Conservation (phyloP, 30 jellyfish, hydroid and myxozoan species). For the Aurelia aurita complex sp. Pacific region DNA sequence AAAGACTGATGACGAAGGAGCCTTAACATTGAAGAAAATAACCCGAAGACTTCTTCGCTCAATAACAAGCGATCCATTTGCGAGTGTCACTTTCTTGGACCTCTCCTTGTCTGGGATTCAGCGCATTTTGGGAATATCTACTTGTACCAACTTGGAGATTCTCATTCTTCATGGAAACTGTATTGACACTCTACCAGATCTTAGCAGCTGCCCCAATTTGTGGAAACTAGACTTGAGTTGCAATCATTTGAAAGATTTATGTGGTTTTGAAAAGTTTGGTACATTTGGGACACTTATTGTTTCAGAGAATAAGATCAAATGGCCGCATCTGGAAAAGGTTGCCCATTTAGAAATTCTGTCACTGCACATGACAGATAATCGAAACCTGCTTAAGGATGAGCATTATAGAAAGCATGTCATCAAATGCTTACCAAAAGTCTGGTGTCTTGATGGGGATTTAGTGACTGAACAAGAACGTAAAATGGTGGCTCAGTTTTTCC, state of each 20-base stretch:
- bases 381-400: slow-evolving; percentile 19
- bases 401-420: slow-evolving; percentile 61
- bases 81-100: slow-evolving; percentile 52
- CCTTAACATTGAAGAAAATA: slow-evolving; percentile 6
- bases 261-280: slow-evolving; percentile 43
- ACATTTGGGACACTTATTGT: slow-evolving; percentile 49
- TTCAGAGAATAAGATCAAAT: slow-evolving; percentile 32
- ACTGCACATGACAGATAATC: slow-evolving; percentile 20
- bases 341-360: slow-evolving; percentile 39
- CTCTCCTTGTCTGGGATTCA: slow-evolving; percentile 45
- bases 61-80: slow-evolving; percentile 45
- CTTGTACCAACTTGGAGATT: slow-evolving; percentile 52
- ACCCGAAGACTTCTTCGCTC: slow-evolving; percentile 34
- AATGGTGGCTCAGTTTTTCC: slow-evolving; percentile 17
- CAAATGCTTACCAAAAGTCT: slow-evolving; percentile 37
- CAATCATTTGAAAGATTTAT: slow-evolving; percentile 37
- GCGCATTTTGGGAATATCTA: slow-evolving; percentile 44
- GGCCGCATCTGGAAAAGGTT: slow-evolving; percentile 52
- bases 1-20: background rate
- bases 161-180: slow-evolving; percentile 37
- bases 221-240: slow-evolving; percentile 61
- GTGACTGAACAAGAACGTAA: slow-evolving; percentile 42
- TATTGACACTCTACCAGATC: slow-evolving; percentile 38
- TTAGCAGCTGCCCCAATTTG: slow-evolving; percentile 52
- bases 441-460: slow-evolving; percentile 66